Base-by-base conservation (phyloP, 2,113 vertebrate genomes). In the Mesocricetus auratus region DNA sequence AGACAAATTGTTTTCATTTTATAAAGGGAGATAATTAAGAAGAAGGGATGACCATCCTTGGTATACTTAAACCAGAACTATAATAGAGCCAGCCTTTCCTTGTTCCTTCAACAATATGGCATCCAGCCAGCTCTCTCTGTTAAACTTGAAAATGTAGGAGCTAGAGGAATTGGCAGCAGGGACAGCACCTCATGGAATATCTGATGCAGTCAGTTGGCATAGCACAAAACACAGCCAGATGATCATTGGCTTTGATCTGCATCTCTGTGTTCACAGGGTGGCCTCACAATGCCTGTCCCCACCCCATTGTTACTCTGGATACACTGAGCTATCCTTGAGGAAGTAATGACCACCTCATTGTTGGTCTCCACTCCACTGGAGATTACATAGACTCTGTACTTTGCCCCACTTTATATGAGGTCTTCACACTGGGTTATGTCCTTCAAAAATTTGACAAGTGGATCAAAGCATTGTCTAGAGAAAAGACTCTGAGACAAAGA, bases 271-370 rank as follows among this genome's bases (percentile, higher is more conserved):
- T 60, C 33, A 11, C 9, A 56, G 24, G 0, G 19, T 22, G 9
- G 45, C 19, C 36, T 31, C 4, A 17, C 53, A 50, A 29, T 1
- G 29, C 33, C 33, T 8, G 11, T 9, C 26, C 15, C 1, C 19
- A 1, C 17, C 31, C 24, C 1, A 2, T 45, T 29, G 0, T 26
- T 66, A 75, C 75, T 17, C 42, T 0, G 0, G 9, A 78, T 6
- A 45, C 29, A 33, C 11, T 39, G 8, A 26, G 68, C 13, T 42
- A 19, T n/a, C 47, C 47, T 10, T 16, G 17, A 64, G 11, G 36
- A 71, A 73, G 56, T 47, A 33, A 66, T 78, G 42, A 89, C 39
- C 21, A 50, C 47, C 10, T 39, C 1, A 1, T 50, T 1, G 5
- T 10, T 3, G 0, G 45, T 11, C 71, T 56, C 91, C 19, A n/a